These are phyloP conservation scores for Sibirionetta formosa DNA, from an alignment of 2,797 vertebrate species.

Conservation along the genomic window DNA sequence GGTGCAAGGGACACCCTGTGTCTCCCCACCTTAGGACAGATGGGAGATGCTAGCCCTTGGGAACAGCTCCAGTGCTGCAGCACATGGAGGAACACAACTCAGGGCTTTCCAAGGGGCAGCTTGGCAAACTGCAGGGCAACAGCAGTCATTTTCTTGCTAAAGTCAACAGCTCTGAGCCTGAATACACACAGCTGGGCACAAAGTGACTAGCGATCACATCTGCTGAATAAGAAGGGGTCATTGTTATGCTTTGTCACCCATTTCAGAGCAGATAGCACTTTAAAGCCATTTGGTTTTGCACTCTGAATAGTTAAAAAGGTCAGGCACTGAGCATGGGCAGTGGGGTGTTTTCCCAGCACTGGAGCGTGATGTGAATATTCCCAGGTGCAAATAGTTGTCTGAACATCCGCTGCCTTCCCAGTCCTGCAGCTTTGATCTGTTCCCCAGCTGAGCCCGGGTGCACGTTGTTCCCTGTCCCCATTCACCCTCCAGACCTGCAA, in stretches of 20 bases:
- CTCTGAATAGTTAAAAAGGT: slow-evolving; percentile 69
- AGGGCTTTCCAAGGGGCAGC: background rate
- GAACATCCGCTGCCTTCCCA: slow-evolving; percentile 55
- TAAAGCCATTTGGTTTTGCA: slow-evolving; percentile 61
- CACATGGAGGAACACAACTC: background rate
- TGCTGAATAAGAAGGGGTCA: slow-evolving; percentile 61
- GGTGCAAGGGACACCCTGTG: fast-evolving
- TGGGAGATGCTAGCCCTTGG: background rate
- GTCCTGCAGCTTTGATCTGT: background rate
- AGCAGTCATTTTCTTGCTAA: slow-evolving; percentile 11
- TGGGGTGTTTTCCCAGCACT: slow-evolving; percentile 22
- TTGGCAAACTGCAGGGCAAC: background rate
- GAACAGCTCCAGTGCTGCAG: background rate
- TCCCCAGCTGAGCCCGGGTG: background rate
- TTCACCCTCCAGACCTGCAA: background rate
- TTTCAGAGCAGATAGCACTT: slow-evolving; percentile 58
- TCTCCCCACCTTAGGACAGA: background rate
- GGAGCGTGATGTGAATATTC: slow-evolving; percentile 50
- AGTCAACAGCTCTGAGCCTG: slow-evolving; percentile 62
- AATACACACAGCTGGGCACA: slow-evolving; percentile 69
- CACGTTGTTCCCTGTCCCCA: background rate
- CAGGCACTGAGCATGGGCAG: slow-evolving; percentile 44
- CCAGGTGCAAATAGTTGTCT: slow-evolving; percentile 53
- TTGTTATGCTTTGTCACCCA: slow-evolving; percentile 70
- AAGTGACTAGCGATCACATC: slow-evolving; percentile 57